phyloP scores from a whole-genome alignment of 2,797 vertebrate genomes.

The Acanthiza pusilla region DNA sequence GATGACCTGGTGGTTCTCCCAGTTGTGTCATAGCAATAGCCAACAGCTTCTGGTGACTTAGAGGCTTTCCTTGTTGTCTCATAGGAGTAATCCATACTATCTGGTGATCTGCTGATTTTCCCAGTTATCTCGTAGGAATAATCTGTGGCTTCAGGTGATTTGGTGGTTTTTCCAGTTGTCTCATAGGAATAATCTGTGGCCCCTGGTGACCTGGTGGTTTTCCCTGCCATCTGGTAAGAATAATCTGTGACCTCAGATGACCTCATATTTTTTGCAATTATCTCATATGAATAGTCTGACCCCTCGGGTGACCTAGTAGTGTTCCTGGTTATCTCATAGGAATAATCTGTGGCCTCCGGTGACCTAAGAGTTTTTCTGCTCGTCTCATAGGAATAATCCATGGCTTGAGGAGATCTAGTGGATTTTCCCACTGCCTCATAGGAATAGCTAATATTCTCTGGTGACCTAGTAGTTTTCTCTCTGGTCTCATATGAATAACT shows the following conservation, averaged over 20 bases:
- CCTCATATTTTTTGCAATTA: slow-evolving; percentile 34
- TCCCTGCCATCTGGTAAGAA: slow-evolving; percentile 52
- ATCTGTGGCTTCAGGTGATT: not conserved
- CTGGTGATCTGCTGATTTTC: slow-evolving; percentile 25
- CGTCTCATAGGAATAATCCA: slow-evolving; percentile 67
- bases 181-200: slow-evolving; percentile 17
- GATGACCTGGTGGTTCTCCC: slow-evolving; percentile 60
- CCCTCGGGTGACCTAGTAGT: slow-evolving; percentile 17
- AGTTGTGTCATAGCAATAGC: slow-evolving; percentile 59
- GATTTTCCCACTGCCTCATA: slow-evolving; percentile 53
- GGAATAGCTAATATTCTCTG: slow-evolving; percentile 56
- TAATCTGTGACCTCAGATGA: slow-evolving; percentile 45
- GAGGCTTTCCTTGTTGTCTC: slow-evolving; percentile 48
- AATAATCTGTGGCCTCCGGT: slow-evolving; percentile 49
- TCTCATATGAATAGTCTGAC: slow-evolving; percentile 64
- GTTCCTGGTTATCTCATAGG: slow-evolving; percentile 57
- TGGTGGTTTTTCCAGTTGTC: slow-evolving; percentile 11
- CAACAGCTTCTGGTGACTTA: slow-evolving; percentile 53
- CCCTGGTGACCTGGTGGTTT: slow-evolving; percentile 27
- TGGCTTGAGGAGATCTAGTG: slow-evolving; percentile 29
- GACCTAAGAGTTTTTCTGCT: slow-evolving; percentile 39
- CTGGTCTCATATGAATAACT: slow-evolving; percentile 63
- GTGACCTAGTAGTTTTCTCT: slow-evolving; percentile 56
- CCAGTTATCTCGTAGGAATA: slow-evolving; percentile 61
- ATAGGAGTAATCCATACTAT: slow-evolving; percentile 48